Base-by-base conservation (phyloP, 30 jellyfish, hydroid and myxozoan species). In the Phacellophora camtschatica region DNA sequence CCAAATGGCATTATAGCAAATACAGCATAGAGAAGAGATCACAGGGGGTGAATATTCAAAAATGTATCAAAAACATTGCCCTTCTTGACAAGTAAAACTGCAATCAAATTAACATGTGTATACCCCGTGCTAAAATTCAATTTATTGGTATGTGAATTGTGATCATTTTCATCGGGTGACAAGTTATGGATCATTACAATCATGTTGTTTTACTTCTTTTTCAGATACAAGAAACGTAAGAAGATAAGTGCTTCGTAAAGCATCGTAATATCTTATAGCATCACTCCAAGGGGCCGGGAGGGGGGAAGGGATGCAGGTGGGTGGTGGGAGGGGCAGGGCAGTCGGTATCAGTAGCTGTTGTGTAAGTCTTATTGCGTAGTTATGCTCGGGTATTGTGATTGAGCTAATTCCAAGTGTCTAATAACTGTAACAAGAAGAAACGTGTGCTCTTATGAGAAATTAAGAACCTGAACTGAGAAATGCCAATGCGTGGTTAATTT, bases 271-370 rank as follows among this genome's bases (percentile, higher is more conserved):
- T 69, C 77, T 66, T 53, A 82, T 70, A 66, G 95, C 95, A 35
- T 69, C 95, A 83, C 95, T 83, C 95, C 95, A 83, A 69, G 95
- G 95, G 95, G 61, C 22, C 78, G 64, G 95, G 86, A 71, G 95
- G 95, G 95, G 84, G 95, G 95, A 71, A 58, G 84, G 95, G 95
- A 50, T 37, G 18, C 79, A 43, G 71, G 63, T 66, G 87, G 95
- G 95, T 39, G 95, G 90, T 36, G 77, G 81, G 74, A 77, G 90
- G 86, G 90, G 82, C 90, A 77, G 86, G 90, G 82, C 90, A 77
- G 90, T 77, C 90, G 64, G 90, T 77, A 36, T 72, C 86, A 56
- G 74, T 72, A 72, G 54, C 25, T 56, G 62, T 72, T 54, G 31
- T 74, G 85, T 72, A 50, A 53, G 31, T 49, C 86, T 27, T 29